These are phyloP conservation scores for Antheraea pernyi DNA, from an alignment of 1,140 invertebrate genomes.

Conservation along the genomic window DNA sequence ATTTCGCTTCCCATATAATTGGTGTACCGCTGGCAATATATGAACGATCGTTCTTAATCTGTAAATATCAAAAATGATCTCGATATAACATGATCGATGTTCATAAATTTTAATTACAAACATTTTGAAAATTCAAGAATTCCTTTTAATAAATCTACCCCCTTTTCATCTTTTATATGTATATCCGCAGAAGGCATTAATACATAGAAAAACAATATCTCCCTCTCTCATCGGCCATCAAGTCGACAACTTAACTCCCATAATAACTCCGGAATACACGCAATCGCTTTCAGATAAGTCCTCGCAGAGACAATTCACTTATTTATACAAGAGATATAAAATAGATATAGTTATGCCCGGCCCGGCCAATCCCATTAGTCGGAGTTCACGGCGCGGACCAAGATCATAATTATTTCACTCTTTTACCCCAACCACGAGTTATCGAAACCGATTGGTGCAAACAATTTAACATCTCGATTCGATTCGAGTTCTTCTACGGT, in stretches of 20 bases:
- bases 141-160: not conserved
- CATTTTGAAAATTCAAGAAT: too few species aligned
- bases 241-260: conserved; percentile 4
- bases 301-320: conserved; percentile 1
- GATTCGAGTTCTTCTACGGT: too few species aligned
- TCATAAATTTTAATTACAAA: too few species aligned
- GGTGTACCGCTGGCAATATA: too few species aligned
- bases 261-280: conserved; percentile 7
- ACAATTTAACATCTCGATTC: too few species aligned
- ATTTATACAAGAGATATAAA: conserved; percentile 9
- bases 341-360: conserved; percentile 22
- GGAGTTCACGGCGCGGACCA: conserved; percentile 18
- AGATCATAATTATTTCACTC: conserved; percentile 32
- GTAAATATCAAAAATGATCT: too few species aligned
- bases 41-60: too few species aligned
- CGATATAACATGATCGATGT: too few species aligned
- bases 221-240: conserved; percentile 9
- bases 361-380: conserved; percentile 26
- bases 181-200: not conserved
- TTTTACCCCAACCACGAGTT: conserved; percentile 12
- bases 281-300: conserved; percentile 2
- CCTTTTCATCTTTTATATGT: not conserved
- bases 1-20: too few species aligned
- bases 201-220: not conserved
- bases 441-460: not conserved